Conservation (phyloP, 1,140 invertebrate genomes). For the Ceratosolen fusciceps region DNA sequence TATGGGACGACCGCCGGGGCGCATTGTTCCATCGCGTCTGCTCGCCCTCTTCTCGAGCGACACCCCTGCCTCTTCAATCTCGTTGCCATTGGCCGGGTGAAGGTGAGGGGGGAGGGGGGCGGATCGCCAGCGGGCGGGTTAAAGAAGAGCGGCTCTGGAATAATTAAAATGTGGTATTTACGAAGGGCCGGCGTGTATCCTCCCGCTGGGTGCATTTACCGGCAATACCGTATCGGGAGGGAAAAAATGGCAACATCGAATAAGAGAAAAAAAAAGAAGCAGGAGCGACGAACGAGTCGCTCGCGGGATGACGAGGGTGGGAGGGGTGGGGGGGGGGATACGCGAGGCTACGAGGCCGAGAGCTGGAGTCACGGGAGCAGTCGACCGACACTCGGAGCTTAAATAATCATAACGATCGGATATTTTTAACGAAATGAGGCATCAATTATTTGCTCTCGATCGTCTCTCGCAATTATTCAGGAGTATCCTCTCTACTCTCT, state of each 20-base stretch:
- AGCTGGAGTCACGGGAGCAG: too few species aligned
- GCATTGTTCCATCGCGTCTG: slow-evolving; percentile 24
- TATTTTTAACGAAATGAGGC: neutral
- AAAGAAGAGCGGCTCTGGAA: slow-evolving; percentile 54
- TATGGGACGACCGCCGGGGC: slow-evolving; percentile 22
- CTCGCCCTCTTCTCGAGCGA: slow-evolving; percentile 7
- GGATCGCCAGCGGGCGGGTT: slow-evolving; percentile 40
- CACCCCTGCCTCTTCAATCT: too few species aligned
- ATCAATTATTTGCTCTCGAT: neutral
- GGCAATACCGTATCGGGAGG: slow-evolving; percentile 53
- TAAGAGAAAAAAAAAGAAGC: slow-evolving; percentile 51
- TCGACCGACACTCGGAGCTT: neutral
- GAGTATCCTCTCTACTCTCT: too few species aligned
- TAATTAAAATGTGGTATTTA: slow-evolving; percentile 65
- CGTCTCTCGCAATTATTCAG: too few species aligned
- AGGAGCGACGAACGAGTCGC: slow-evolving; percentile 34
- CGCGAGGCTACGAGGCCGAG: neutral
- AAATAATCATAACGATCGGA: slow-evolving; percentile 14
- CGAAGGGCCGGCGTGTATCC: slow-evolving; percentile 53
- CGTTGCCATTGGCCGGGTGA: neutral
- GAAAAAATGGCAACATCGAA: slow-evolving; percentile 46
- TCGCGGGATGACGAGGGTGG: neutral
- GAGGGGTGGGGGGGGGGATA: neutral
- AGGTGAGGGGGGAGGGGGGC: slow-evolving; percentile 29
- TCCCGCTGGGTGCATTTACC: slow-evolving; percentile 55